phyloP scores from a whole-genome alignment of 2,113 vertebrate genomes.

The Merops nubicus region DNA sequence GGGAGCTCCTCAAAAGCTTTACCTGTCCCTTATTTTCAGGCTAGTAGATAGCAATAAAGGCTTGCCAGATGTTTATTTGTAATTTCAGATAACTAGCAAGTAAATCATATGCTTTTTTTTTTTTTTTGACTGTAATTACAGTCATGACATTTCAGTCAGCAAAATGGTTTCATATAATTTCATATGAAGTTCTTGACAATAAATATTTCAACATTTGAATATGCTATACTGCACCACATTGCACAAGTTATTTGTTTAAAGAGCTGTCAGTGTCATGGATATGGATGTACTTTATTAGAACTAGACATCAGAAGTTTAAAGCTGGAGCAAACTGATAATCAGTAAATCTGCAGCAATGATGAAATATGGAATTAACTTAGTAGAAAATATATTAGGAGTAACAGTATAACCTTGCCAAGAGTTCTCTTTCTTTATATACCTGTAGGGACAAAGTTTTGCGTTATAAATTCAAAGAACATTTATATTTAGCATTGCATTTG shows the following conservation, averaged over 20 bases:
- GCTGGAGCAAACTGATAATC: not conserved
- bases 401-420: not conserved
- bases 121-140: not conserved
- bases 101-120: not conserved
- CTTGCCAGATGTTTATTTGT: not conserved
- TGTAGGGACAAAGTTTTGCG: not conserved
- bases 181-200: not conserved
- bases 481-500: not conserved
- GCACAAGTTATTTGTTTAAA: not conserved
- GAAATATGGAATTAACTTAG: not conserved
- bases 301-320: not conserved
- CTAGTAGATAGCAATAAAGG: not conserved
- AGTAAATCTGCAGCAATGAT: not conserved
- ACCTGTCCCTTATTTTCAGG: not conserved
- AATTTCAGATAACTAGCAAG: not conserved
- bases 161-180: not conserved
- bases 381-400: not conserved
- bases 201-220: not conserved
- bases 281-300: not conserved
- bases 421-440: not conserved
- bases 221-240: not conserved
- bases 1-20: not conserved
- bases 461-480: not conserved
- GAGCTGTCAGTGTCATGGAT: not conserved
- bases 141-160: not conserved